These are phyloP conservation scores for Agrypnia vestita DNA, from an alignment of 1,140 invertebrate genomes.

Conservation along the genomic window DNA sequence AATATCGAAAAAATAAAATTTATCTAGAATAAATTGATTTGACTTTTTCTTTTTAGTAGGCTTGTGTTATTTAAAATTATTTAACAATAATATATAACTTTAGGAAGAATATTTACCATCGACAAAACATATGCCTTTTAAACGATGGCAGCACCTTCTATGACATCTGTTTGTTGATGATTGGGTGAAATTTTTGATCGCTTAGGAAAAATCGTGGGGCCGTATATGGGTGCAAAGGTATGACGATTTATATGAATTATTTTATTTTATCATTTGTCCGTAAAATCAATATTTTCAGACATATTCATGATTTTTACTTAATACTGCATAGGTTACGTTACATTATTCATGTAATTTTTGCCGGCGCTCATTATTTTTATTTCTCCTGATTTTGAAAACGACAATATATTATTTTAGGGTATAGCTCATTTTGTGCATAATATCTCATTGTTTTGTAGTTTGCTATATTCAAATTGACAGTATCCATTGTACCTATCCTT, in stretches of 20 bases:
- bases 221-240: conserved; percentile 45
- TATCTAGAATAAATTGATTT: not conserved
- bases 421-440: not conserved
- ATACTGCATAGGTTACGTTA: too few species aligned
- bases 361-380: not conserved
- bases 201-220: conserved; percentile 37
- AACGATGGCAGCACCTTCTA: conserved; percentile 30
- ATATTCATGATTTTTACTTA: too few species aligned
- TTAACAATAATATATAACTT: not conserved
- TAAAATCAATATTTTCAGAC: not conserved
- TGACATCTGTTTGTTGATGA: conserved; percentile 59
- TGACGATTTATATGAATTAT: conserved; percentile 37
- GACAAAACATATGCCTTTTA: conserved; percentile 1
- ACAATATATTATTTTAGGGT: not conserved
- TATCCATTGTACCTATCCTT: not conserved
- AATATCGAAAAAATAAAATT: not conserved
- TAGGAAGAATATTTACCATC: too few species aligned
- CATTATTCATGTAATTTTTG: not conserved
- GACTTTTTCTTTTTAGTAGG: not conserved
- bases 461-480: not conserved
- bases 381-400: conserved; percentile 3
- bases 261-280: conserved; percentile 13
- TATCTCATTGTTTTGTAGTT: not conserved
- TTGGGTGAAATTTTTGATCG: conserved; percentile 56
- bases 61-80: not conserved